Percentiles rank a stretch among this genome's conserved stretches.
Conservation (phyloP, 2,888 invertebrate species). For the Protonemura montana region DNA sequence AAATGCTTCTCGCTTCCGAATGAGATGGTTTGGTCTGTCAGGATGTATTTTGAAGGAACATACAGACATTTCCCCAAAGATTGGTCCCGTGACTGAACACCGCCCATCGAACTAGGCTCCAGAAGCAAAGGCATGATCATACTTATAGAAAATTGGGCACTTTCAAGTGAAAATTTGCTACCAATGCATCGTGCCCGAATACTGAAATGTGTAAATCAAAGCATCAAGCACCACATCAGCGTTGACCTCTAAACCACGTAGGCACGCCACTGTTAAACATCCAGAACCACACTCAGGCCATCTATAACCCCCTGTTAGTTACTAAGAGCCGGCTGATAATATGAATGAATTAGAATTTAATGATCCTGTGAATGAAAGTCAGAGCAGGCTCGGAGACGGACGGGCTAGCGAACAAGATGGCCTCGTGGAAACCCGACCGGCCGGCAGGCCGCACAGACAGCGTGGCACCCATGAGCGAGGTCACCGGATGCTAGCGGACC, state of each 20-base stretch:
- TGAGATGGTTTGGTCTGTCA: too few species aligned
- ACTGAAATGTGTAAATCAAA: too few species aligned
- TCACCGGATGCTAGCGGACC: conserved; percentile 35
- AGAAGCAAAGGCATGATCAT: too few species aligned
- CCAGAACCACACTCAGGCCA: neutral
- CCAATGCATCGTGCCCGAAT: too few species aligned
- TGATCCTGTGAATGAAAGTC: conserved; percentile 39
- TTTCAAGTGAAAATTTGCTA: too few species aligned
- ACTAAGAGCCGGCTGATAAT: neutral
- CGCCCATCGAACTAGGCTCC: too few species aligned
- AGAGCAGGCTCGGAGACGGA: neutral
- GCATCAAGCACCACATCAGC: too few species aligned
- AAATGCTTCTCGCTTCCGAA: too few species aligned
- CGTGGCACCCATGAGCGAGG: conserved; percentile 37
- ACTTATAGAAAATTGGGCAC: too few species aligned
- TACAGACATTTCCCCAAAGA: too few species aligned
- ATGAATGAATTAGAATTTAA: conserved; percentile 41
- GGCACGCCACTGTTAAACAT: neutral
- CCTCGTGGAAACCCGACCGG: neutral
- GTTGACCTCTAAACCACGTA: neutral
- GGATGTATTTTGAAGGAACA: too few species aligned
- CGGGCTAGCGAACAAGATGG: neutral
- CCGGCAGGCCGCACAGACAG: conserved; percentile 8
- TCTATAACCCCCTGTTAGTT: neutral
- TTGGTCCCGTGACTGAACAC: too few species aligned